Evolutionary conservation across 2,888 invertebrate species (phyloP), one percentile per base, ranked within the genome.

Genomic region (Caenorhabditis imperialis): DNA sequence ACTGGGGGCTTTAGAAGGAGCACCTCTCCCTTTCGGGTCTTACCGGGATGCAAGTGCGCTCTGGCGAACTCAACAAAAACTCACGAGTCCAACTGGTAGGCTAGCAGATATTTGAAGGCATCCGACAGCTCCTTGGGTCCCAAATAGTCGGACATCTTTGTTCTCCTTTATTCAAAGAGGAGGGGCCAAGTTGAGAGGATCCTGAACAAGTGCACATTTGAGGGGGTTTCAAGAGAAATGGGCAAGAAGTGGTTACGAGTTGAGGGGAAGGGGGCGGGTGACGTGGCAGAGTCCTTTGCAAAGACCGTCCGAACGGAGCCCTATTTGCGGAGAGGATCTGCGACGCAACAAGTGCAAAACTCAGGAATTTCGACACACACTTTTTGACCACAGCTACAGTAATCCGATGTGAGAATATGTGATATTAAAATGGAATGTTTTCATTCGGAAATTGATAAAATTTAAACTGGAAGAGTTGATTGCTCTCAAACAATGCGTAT

Each of bases 341-440:
- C 53, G 47, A 65, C 65, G 65, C 65, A 57, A 57, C 42, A 65
- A 65, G 65, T 65, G 65, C 65, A 65, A 65, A 65, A 65, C 50
- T 65, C 65, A 65, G 42, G 42, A 60, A 60, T 50, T 51, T 38
- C 30, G 10, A 30, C 10, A n/a, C 30, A 30, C 10, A 6, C 10
- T 30, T 30, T 30, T 30, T 30, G n/a, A n/a, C n/a, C n/a, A n/a
- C n/a, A n/a, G n/a, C n/a, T n/a, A n/a, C n/a, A n/a, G n/a, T n/a
- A n/a, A n/a, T n/a, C n/a, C n/a, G n/a, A n/a, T n/a, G n/a, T n/a
- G n/a, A n/a, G n/a, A n/a, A n/a, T n/a, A n/a, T n/a, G n/a, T n/a
- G n/a, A n/a, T n/a, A n/a, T n/a, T n/a, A n/a, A n/a, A n/a, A n/a
- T n/a, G n/a, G n/a, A n/a, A n/a, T n/a, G n/a, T n/a, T n/a, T n/a